Conservation (phyloP, 1,140 invertebrate species). For the Camponotus floridanus region DNA sequence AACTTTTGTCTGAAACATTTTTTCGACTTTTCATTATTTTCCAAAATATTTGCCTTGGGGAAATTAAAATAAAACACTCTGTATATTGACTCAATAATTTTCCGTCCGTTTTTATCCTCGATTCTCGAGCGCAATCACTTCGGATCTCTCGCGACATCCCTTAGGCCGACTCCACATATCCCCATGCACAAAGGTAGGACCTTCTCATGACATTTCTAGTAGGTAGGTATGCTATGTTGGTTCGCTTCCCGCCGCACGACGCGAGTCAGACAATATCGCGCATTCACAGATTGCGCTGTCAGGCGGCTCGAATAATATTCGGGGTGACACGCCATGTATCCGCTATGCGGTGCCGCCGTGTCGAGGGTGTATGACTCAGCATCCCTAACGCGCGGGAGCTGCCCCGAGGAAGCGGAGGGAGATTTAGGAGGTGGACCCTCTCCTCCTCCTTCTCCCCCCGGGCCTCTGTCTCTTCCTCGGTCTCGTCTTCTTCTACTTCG, state of each 20-base stretch:
- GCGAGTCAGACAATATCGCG: slow-evolving; percentile 80
- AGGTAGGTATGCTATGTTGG: slow-evolving; percentile 35
- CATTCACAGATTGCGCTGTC: slow-evolving; percentile 84
- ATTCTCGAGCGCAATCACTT: neutral
- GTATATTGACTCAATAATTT: too few species aligned
- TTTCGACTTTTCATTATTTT: too few species aligned
- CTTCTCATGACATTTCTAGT: slow-evolving; percentile 77
- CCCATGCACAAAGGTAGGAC: slow-evolving; percentile 26
- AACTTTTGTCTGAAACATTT: too few species aligned
- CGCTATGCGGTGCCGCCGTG: slow-evolving; percentile 67
- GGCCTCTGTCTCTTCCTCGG: neutral
- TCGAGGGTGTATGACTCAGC: slow-evolving; percentile 80
- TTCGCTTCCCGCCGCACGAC: slow-evolving; percentile 73
- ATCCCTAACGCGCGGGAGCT: slow-evolving; percentile 73
- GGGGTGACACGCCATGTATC: slow-evolving; percentile 80
- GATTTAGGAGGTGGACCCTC: slow-evolving; percentile 33
- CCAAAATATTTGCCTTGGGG: too few species aligned
- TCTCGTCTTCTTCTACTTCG: slow-evolving; percentile 15
- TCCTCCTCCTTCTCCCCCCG: neutral
- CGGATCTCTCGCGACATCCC: neutral
- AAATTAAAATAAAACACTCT: too few species aligned
- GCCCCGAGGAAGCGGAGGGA: slow-evolving; percentile 18
- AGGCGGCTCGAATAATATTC: slow-evolving; percentile 84
- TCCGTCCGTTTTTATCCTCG: neutral
- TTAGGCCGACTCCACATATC: neutral